These are phyloP conservation scores for Phymatocera aterrima DNA, from an alignment of 2,888 invertebrate species.

Conservation along the genomic window DNA sequence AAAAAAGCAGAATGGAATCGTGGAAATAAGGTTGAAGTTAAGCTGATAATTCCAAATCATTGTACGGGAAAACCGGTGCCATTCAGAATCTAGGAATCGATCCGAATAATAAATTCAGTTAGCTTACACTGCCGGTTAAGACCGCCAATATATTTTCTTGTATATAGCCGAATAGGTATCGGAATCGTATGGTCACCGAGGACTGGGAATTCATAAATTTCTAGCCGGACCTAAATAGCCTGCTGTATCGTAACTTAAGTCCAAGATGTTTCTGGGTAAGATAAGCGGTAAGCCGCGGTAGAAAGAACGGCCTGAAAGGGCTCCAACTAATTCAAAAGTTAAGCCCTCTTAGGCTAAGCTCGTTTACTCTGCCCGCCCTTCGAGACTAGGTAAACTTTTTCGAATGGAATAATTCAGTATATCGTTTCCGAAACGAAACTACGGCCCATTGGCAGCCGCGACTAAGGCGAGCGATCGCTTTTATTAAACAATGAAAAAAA, in stretches of 20 bases:
- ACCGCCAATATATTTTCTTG: conserved; percentile 18
- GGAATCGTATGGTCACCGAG: conserved; percentile 28
- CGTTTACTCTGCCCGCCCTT: conserved; percentile 19
- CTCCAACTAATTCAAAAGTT: conserved; percentile 38
- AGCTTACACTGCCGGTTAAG: conserved; percentile 28
- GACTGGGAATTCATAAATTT: conserved; percentile 28
- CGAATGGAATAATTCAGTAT: conserved; percentile 4
- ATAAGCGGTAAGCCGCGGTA: conserved; percentile 32
- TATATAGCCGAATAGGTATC: not conserved
- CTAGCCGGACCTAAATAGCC: conserved; percentile 30
- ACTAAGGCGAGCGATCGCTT: not conserved
- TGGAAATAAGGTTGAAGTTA: not conserved
- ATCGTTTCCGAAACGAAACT: not conserved
- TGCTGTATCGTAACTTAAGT: conserved; percentile 35
- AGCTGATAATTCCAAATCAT: conserved; percentile 14
- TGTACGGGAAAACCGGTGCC: not conserved
- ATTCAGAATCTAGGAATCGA: conserved; percentile 7
- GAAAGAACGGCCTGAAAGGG: conserved; percentile 29
- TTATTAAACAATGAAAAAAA: not conserved
- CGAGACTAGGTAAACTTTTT: not conserved
- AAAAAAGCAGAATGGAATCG: too few species aligned
- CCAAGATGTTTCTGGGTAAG: conserved; percentile 38
- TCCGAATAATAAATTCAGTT: conserved; percentile 27
- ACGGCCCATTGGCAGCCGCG: not conserved
- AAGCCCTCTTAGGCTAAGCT: conserved; percentile 36